phyloP scores from a whole-genome alignment of 2,888 invertebrate species.

The Cynaeus angustus region DNA sequence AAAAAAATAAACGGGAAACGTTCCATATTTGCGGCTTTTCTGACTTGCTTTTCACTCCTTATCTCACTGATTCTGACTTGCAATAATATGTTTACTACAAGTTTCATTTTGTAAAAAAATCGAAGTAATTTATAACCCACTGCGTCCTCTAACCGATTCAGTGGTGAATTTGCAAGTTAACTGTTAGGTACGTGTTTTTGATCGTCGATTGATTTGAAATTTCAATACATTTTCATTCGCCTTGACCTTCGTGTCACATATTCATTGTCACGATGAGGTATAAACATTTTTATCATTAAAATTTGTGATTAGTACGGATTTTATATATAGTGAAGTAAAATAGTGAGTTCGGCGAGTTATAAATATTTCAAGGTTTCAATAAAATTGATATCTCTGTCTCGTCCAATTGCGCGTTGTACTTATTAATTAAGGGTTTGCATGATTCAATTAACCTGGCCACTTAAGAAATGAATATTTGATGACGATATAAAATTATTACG shows the following conservation, averaged over 20 bases:
- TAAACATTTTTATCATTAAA: too few relatives aligned
- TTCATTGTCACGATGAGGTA: not conserved
- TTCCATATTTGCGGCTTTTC: not conserved
- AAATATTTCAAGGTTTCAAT: constrained; percentile 8
- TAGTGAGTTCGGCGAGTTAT: too few relatives aligned
- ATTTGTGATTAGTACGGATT: too few relatives aligned
- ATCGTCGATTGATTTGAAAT: not conserved
- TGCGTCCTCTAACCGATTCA: not conserved
- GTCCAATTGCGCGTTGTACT: not conserved
- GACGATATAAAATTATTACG: not conserved
- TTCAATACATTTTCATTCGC: not conserved
- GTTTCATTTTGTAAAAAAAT: not conserved
- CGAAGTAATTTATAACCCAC: not conserved
- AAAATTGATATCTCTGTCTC: too few relatives aligned
- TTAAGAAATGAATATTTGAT: constrained; percentile 14
- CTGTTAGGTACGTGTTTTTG: not conserved
- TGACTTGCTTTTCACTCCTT: not conserved
- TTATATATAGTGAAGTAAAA: too few relatives aligned
- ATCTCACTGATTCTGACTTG: constrained; percentile 3
- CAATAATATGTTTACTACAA: constrained; percentile 6
- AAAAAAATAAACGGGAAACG: too few relatives aligned
- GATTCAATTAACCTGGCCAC: constrained; percentile 12
- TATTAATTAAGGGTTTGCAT: constrained; percentile 6
- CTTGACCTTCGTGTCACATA: not conserved
- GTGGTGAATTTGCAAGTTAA: not conserved